A percentile compares a stretch with the other conserved stretches of the same genome.
Evolutionary conservation across 2,888 invertebrate genomes (phyloP).

Genomic region (Sminthurinus aureus): DNA sequence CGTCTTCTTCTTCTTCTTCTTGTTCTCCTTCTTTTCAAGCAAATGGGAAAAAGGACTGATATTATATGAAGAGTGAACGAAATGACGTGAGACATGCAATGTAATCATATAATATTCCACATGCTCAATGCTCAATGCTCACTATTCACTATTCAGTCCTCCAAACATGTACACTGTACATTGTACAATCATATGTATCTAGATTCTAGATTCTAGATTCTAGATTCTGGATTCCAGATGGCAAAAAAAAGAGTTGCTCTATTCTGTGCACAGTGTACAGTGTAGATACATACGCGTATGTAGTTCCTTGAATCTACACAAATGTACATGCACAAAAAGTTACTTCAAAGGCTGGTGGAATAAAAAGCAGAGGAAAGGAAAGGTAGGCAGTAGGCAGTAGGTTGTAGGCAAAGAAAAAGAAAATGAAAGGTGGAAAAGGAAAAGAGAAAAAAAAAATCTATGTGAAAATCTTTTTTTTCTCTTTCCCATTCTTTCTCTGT

Average conservation of each 20-base stretch:
- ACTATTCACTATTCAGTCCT: background rate
- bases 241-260: background rate
- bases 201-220: background rate
- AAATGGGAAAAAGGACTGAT: no score
- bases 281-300: background rate
- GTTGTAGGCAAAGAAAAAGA: no score
- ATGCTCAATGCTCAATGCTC: conserved; percentile 5
- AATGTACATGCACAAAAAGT: background rate
- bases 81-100: conserved; percentile 39
- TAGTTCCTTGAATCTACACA: no score
- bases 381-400: no score
- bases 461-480: background rate
- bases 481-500: no score
- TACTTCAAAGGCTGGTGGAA: no score
- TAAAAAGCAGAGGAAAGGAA: no score
- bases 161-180: background rate
- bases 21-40: no score
- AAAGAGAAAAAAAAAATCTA: conserved; percentile 1
- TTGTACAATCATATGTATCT: conserved; percentile 32
- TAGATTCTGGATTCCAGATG: background rate
- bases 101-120: background rate
- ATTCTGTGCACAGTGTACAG: no score
- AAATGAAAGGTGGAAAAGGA: background rate
- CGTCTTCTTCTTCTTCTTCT: background rate
- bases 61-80: background rate